Evolutionary conservation across 1,140 invertebrate species (phyloP).

Genomic region (Tetramorium parvispinum): DNA sequence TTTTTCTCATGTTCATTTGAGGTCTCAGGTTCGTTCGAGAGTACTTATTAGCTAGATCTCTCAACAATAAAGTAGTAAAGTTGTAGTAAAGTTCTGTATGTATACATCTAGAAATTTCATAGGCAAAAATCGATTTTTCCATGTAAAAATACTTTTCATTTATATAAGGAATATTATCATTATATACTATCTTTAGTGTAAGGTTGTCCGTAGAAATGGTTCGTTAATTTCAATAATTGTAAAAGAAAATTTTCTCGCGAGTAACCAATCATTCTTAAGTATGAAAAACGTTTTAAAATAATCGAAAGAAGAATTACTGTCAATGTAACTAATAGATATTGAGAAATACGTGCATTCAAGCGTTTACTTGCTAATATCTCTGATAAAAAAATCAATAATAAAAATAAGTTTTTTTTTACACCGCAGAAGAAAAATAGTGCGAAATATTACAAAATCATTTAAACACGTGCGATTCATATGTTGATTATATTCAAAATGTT

Average conservation of each 20-base stretch:
- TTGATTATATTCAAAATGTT: background rate
- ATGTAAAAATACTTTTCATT: background rate
- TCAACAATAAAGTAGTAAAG: background rate
- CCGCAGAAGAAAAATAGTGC: background rate
- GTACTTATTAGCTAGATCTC: background rate
- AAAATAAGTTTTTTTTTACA: background rate
- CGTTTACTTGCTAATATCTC: background rate
- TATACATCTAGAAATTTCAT: background rate
- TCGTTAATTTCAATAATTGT: background rate
- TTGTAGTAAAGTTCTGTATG: background rate
- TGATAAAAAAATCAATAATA: background rate
- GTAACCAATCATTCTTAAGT: background rate
- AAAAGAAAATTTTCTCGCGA: background rate
- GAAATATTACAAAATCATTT: background rate
- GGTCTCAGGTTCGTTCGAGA: slow-evolving; percentile 4
- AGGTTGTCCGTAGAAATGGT: background rate
- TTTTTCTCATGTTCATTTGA: slow-evolving; percentile 37
- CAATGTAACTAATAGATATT: background rate
- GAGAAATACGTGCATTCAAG: background rate
- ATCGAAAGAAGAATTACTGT: background rate
- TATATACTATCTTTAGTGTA: background rate
- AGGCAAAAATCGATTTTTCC: background rate
- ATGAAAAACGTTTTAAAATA: background rate
- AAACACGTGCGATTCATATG: background rate
- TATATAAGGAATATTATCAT: background rate